Conservation (phyloP, 92 coral and sea anemone species). For the Nematostella vectensis region DNA sequence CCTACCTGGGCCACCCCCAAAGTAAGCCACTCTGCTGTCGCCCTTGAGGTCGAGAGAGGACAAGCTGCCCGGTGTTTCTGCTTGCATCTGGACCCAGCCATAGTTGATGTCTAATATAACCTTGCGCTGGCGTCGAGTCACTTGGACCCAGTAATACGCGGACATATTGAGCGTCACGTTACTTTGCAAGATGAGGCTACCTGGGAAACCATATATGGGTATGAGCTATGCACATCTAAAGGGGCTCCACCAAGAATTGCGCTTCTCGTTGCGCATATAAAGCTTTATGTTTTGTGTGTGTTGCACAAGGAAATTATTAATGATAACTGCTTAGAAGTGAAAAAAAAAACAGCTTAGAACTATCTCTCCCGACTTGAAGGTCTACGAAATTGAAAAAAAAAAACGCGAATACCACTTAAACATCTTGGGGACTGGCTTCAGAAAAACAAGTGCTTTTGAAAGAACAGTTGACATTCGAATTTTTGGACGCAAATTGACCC, state of each 20-base stretch:
- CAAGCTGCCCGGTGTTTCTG: slow-evolving; percentile 5
- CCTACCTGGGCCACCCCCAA: slow-evolving; percentile 49
- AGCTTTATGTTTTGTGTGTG: not conserved
- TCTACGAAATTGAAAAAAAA: too few species aligned
- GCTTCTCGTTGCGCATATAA: not conserved
- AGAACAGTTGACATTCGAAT: too few species aligned
- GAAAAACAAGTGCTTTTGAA: too few species aligned
- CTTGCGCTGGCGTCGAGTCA: slow-evolving; percentile 18
- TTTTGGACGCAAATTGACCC: too few species aligned
- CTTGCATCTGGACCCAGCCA: slow-evolving; percentile 10
- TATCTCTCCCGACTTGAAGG: too few species aligned
- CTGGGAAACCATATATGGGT: slow-evolving; percentile 1
- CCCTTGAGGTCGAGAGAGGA: slow-evolving; percentile 37
- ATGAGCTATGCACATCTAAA: slow-evolving; percentile 9
- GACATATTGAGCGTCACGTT: slow-evolving; percentile 21
- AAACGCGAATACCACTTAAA: too few species aligned
- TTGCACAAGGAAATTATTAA: too few species aligned
- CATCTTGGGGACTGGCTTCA: too few species aligned
- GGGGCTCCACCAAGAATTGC: slow-evolving; percentile 18
- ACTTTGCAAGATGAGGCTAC: slow-evolving; percentile 11
- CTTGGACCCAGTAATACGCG: slow-evolving; percentile 36
- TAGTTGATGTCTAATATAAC: slow-evolving; percentile 26
- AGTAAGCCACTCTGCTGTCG: slow-evolving; percentile 28
- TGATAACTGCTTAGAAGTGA: too few species aligned
- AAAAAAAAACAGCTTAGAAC: too few species aligned